phyloP scores from a whole-genome alignment of 2,113 vertebrate species.

The Pseudopodoces humilis region DNA sequence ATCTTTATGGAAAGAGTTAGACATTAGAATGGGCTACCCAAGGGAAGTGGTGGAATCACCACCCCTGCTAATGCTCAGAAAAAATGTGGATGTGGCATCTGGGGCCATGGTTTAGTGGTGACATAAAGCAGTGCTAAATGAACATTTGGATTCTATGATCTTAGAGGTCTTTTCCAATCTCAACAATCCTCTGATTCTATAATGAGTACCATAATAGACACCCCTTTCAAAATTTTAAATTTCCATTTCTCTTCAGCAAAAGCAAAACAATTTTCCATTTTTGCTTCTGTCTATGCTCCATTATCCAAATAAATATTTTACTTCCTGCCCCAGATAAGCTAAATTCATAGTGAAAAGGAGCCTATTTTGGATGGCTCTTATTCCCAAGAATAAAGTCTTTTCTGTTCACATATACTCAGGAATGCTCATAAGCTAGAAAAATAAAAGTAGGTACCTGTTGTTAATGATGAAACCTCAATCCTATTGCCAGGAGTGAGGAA shows the following conservation, averaged over 20 bases:
- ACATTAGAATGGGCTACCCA: background rate
- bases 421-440: background rate
- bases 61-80: background rate
- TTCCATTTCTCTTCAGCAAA: background rate
- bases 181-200: background rate
- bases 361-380: background rate
- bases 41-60: background rate
- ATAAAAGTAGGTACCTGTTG: background rate
- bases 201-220: background rate
- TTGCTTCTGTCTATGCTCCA: background rate
- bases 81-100: background rate
- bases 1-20: background rate
- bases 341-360: background rate
- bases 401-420: background rate
- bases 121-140: background rate
- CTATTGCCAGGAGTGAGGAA: background rate
- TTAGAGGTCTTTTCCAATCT: background rate
- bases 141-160: background rate
- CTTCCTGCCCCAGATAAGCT: background rate
- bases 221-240: background rate
- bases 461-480: background rate
- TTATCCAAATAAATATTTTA: background rate
- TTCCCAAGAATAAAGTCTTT: background rate
- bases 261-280: background rate
- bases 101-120: background rate